Base-by-base conservation (phyloP, 92 coral and sea anemone genomes). In the Zoanthus sociatus region DNA sequence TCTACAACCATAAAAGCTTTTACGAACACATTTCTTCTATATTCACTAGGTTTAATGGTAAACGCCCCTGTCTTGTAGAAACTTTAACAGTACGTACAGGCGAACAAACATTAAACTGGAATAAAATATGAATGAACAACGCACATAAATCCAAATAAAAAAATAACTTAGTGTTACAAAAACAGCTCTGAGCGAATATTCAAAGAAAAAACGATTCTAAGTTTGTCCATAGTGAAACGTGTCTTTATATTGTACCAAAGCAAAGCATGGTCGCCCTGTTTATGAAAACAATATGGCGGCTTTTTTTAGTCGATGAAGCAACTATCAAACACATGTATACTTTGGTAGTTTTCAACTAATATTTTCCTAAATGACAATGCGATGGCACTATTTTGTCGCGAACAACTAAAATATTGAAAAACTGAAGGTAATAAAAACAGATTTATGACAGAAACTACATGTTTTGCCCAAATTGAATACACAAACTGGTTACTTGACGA, bases 281-380 rank as follows among this genome's bases (percentile, higher is more conserved):
- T 81, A 81, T 81, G 31, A 81, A 81, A 81, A 81, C 85, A 81
- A 81, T 44, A 81, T 81, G 85, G 85, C 85, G 61, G 85, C 20
- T 64, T 3, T 48, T 50, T 79, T 37, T 9, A 63, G 42, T 51
- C n/a, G 33, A 30, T 44, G 60, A 81, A 81, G 85, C 85, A 47
- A 15, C 85, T 18, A 66, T 66, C 84, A 81, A 79, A 81, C 74
- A 64, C 85, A 81, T 66, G 85, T 20, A 12, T 31, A 20, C 10
- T 10, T 26, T 50, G 61, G 71, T n/a, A 17, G 44, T 37, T 31
- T 78, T 78, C 42, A 15, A 6, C 37, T n/a, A n/a, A 37, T 78
- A 20, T 66, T 50, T 16, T 42, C 72, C 51, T 37, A 20, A 63
- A 69, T 16, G 70, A 21, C 58, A n/a, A 61, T 10, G 15, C 20